Percentiles rank a stretch among this genome's conserved stretches.
These are phyloP conservation scores for Xylota sylvarum DNA, from an alignment of 2,888 invertebrate species.

Conservation along the genomic window DNA sequence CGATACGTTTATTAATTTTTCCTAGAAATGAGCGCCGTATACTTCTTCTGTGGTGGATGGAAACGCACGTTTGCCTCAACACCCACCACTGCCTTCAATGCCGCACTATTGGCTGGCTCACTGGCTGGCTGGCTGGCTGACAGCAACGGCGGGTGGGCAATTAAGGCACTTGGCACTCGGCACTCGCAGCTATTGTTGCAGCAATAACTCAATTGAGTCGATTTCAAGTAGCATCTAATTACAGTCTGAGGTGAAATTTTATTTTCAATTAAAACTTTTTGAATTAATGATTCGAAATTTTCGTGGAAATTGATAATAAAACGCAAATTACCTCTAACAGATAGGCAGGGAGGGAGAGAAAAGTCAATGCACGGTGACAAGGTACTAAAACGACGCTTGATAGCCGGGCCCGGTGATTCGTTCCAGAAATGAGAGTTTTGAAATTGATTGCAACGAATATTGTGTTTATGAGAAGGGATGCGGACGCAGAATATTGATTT, in stretches of 20 bases:
- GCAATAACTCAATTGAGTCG: slow-evolving; percentile 41
- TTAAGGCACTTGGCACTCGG: slow-evolving; percentile 12
- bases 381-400: neutral
- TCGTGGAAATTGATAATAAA: slow-evolving; percentile 54
- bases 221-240: slow-evolving; percentile 45
- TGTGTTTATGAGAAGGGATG: neutral
- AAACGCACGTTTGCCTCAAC: slow-evolving; percentile 12
- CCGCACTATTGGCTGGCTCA: slow-evolving; percentile 8
- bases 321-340: slow-evolving; percentile 26
- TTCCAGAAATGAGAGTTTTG: slow-evolving; percentile 5
- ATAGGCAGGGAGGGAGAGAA: neutral
- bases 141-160: slow-evolving; percentile 38
- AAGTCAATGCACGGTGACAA: slow-evolving; percentile 21
- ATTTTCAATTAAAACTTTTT: slow-evolving; percentile 32
- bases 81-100: slow-evolving; percentile 14
- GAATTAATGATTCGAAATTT: slow-evolving; percentile 39
- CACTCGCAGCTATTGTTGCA: slow-evolving; percentile 11
- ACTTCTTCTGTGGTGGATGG: neutral
- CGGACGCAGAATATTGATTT: no score
- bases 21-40: slow-evolving; percentile 40
- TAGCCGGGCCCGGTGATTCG: neutral
- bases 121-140: slow-evolving; percentile 11
- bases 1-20: slow-evolving; percentile 73
- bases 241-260: slow-evolving; percentile 33
- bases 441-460: slow-evolving; percentile 6